Base-by-base conservation (phyloP, 2,888 invertebrate species). In the Leistus spinibarbis region DNA sequence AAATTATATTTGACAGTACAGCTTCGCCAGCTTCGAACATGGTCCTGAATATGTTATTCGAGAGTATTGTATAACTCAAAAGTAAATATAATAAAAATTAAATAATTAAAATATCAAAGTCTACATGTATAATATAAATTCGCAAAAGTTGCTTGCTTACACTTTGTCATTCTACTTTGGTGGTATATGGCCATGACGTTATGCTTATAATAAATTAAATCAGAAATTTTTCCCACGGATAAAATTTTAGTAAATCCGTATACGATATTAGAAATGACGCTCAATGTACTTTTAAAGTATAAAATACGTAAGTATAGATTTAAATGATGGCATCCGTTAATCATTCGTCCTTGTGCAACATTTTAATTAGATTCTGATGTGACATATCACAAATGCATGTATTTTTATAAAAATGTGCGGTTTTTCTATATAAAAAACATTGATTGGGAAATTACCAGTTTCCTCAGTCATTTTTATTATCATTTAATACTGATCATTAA, bases 291-390 rank as follows among this genome's bases (percentile, higher is more conserved):
- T 40, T 40, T 40, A 40, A 40, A 40, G 40, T 56, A 69, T 57
- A 69, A 40, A 40, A 40, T 10, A 10, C 4, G 13, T 40, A 40
- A 40, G n/a, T n/a, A 40, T 40, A 65, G 64, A 62, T 54, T 72
- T 65, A 53, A 72, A 54, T 3, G 56, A 66, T 64, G 56, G 66
- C 57, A 56, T 72, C 72, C 66, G 63, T 64, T 54, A 66, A 54
- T 72, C 65, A 72, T 54, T 27, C 72, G 72, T 23, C 72, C 72
- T 72, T 72, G 72, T 57, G 54, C 63, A 54, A 70, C 56, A 66
- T 20, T 72, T 16, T 72, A 66, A 72, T 66, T 66, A 72, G 20
- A 72, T 72, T 65, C 72, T 65, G 56, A 72, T 66, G 72, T 64
- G 23, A 54, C 54, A 60, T 19, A 60, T 60, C 17, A 60, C 16